These are phyloP conservation scores for Limonius californicus DNA, from an alignment of 1,140 invertebrate species.

Conservation along the genomic window DNA sequence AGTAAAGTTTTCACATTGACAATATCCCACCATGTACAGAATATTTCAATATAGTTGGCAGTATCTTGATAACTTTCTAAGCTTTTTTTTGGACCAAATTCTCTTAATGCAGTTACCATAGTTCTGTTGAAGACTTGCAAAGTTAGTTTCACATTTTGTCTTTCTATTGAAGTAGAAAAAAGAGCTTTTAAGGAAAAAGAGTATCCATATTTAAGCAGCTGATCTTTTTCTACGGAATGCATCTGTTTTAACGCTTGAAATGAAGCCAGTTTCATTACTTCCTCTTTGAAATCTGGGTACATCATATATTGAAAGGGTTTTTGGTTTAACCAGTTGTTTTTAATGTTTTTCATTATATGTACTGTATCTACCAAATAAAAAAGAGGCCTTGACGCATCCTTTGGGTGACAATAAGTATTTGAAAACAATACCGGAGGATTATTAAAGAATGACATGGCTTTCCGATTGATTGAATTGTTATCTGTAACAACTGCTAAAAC, in stretches of 20 bases:
- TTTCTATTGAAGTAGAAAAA: conserved; percentile 15
- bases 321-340: conserved; percentile 5
- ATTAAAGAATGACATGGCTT: conserved; percentile 14
- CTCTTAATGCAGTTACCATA: background rate
- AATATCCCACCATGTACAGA: conserved; percentile 15
- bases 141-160: conserved; percentile 19
- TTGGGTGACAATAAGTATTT: conserved; percentile 9
- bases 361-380: conserved; percentile 17
- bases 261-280: background rate
- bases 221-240: background rate
- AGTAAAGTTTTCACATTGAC: conserved; percentile 15
- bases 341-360: conserved; percentile 16
- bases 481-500: conserved; percentile 13
- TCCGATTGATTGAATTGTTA: conserved; percentile 17
- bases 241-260: conserved; percentile 15
- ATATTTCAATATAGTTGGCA: conserved; percentile 13
- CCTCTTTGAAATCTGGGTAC: conserved; percentile 8
- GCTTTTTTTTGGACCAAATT: conserved; percentile 3
- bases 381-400: background rate
- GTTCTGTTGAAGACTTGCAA: conserved; percentile 14
- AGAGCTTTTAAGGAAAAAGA: conserved; percentile 17
- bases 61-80: conserved; percentile 14
- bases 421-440: conserved; percentile 7
- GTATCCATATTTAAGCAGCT: conserved; percentile 21
- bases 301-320: background rate